phyloP scores from a whole-genome alignment of 2,888 invertebrate species.

The Barypeithes pellucidus region DNA sequence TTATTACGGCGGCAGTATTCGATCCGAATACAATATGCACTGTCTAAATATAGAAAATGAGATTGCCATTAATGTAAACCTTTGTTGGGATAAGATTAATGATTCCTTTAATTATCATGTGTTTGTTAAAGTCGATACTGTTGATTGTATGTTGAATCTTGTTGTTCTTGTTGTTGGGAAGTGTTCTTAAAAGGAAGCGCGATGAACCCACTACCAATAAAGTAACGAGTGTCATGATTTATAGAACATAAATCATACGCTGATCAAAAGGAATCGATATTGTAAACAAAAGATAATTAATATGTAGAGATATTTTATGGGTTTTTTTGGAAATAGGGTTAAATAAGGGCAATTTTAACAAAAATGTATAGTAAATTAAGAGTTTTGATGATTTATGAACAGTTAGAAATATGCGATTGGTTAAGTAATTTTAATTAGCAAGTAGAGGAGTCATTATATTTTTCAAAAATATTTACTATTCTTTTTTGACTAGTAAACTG shows the following conservation, averaged over 20 bases:
- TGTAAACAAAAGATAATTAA: slow-evolving; percentile 3
- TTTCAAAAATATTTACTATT: no score
- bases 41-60: slow-evolving; percentile 46
- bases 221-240: slow-evolving; percentile 16
- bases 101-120: slow-evolving; percentile 44
- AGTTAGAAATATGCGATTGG: no score
- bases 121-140: slow-evolving; percentile 42
- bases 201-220: slow-evolving; percentile 11
- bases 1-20: neutral
- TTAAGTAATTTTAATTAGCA: no score
- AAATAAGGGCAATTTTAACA: neutral
- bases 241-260: slow-evolving; percentile 10
- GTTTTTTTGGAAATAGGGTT: neutral
- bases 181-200: slow-evolving; percentile 43
- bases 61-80: slow-evolving; percentile 37
- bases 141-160: slow-evolving; percentile 26
- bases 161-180: slow-evolving; percentile 18
- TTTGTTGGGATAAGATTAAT: slow-evolving; percentile 49
- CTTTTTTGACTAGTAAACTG: no score
- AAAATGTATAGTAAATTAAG: no score
- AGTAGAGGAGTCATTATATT: no score
- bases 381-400: no score
- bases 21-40: slow-evolving; percentile 20
- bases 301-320: neutral
- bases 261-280: neutral